A percentile compares a stretch with the other conserved stretches of the same genome.
phyloP scores from a whole-genome alignment of 2,113 vertebrate species.

The Nycticryphes semicollaris region DNA sequence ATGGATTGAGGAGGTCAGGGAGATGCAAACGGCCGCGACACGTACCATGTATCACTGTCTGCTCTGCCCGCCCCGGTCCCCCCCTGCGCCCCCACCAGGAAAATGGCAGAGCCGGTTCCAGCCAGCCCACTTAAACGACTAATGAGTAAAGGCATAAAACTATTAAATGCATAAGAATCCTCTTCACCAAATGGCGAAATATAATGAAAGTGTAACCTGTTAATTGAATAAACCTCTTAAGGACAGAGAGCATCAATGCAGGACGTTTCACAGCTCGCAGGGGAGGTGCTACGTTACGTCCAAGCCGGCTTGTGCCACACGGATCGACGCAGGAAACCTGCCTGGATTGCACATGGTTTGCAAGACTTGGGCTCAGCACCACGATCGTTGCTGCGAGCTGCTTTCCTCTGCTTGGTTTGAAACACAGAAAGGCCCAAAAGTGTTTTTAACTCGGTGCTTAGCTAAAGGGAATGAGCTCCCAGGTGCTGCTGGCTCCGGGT shows the following conservation, averaged over 20 bases:
- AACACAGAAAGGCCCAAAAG: not conserved
- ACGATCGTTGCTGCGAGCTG: fast-evolving
- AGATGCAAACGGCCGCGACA: constrained; percentile 62
- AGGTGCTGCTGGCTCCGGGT: fast-evolving
- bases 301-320: not conserved
- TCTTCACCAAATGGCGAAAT: constrained; percentile 56
- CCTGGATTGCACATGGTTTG: not conserved
- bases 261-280: not conserved
- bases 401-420: not conserved
- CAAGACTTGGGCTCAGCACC: not conserved
- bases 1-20: constrained; percentile 72
- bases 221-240: constrained; percentile 80
- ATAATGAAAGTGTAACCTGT: constrained; percentile 74
- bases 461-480: not conserved
- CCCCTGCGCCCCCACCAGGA: not conserved
- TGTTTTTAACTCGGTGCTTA: fast-evolving
- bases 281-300: not conserved
- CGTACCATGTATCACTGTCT: constrained; percentile 74
- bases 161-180: constrained; percentile 67
- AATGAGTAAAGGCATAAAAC: constrained; percentile 53
- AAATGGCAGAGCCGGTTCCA: not conserved
- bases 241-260: constrained; percentile 5
- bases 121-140: constrained; percentile 17
- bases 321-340: fast-evolving
- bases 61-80: not conserved